phyloP scores from a whole-genome alignment of 2,113 vertebrate species.

The Larimichthys polyactis region DNA sequence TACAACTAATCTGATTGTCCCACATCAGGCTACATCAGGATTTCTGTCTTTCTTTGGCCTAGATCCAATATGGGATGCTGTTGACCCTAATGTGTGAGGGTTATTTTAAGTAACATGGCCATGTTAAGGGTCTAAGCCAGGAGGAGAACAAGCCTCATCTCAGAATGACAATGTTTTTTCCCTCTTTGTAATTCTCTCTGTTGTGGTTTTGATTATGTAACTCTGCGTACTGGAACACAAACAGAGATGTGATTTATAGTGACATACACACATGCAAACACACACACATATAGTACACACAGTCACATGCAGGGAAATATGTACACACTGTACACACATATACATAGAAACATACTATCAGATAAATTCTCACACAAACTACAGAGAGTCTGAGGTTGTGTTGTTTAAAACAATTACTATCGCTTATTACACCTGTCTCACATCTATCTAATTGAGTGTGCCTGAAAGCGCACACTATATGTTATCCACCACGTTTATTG shows the following conservation, averaged over 20 bases:
- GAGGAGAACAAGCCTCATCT: conserved; percentile 43
- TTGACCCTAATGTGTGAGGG: conserved; percentile 4
- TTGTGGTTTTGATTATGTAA: conserved; percentile 59
- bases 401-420: neutral
- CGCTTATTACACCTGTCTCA: no score
- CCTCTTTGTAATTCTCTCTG: conserved; percentile 10
- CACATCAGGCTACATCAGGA: conserved; percentile 14
- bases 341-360: neutral
- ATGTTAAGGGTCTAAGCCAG: conserved; percentile 25
- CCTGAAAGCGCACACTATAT: no score
- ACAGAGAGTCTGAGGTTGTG: neutral
- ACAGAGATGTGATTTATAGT: conserved; percentile 42
- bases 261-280: conserved; percentile 20
- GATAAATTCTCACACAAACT: neutral
- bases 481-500: no score
- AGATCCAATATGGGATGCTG: conserved; percentile 8
- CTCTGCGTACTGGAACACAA: conserved; percentile 35
- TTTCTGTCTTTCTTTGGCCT: conserved; percentile 40
- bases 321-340: neutral
- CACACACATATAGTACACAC: neutral
- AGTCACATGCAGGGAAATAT: neutral
- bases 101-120: conserved; percentile 55
- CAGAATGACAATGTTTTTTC: conserved; percentile 30
- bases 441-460: neutral
- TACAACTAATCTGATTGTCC: conserved; percentile 6